Conservation (phyloP, 2,113 vertebrate species). For the Sinocyclocheilus grahami region DNA sequence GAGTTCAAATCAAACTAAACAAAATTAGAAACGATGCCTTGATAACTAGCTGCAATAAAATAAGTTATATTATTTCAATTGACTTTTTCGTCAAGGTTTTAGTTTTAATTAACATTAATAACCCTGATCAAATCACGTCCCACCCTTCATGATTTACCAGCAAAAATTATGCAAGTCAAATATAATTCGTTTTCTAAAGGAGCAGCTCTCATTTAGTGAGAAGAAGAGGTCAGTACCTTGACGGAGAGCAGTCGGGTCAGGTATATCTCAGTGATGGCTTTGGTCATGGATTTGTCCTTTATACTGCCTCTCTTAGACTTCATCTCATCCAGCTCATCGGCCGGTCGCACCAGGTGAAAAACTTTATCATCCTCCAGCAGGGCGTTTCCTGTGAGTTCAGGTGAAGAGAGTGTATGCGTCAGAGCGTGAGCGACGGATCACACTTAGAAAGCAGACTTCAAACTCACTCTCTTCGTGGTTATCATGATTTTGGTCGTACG, state of each 20-base stretch:
- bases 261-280: slow-evolving; percentile 99
- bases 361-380: slow-evolving; percentile 95
- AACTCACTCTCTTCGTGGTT: slow-evolving; percentile 92
- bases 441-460: not conserved
- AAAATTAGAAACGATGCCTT: no score
- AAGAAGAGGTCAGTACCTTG: slow-evolving; percentile 80
- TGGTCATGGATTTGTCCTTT: slow-evolving; percentile 97
- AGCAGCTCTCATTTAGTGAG: no score
- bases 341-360: slow-evolving; percentile 91
- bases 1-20: no score
- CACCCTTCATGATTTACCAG: no score
- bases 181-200: no score
- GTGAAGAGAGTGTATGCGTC: not conserved
- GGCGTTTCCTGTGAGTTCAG: slow-evolving; percentile 82
- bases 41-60: no score
- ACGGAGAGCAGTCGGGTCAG: slow-evolving; percentile 96
- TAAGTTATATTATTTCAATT: no score
- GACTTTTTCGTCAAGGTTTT: no score
- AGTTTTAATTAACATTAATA: no score
- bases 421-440: not conserved
- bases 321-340: slow-evolving; percentile 93
- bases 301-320: slow-evolving; percentile 94
- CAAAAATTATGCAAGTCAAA: no score
- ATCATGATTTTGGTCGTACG: slow-evolving; percentile 94
- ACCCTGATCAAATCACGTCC: no score